phyloP scores from a whole-genome alignment of 2,888 invertebrate species.

The Dryobotodes eremita region DNA sequence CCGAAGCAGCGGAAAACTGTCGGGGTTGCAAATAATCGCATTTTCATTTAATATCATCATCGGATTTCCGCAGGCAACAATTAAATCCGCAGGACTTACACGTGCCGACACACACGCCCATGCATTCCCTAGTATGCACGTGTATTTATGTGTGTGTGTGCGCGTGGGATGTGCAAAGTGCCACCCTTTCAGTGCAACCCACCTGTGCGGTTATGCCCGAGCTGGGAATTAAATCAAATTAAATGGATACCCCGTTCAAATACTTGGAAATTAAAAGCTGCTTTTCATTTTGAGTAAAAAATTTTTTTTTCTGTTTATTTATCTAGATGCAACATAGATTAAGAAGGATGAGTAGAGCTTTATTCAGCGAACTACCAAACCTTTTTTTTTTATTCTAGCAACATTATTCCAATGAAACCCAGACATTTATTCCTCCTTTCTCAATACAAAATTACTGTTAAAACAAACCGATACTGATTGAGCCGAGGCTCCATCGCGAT shows the following conservation, averaged over 20 bases:
- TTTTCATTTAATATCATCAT: slow-evolving; percentile 52
- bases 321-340: not conserved
- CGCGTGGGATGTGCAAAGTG: slow-evolving; percentile 57
- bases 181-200: slow-evolving; percentile 60
- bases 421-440: slow-evolving; percentile 19
- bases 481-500: slow-evolving; percentile 53
- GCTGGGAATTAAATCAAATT: slow-evolving; percentile 46
- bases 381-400: not conserved
- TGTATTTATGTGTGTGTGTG: slow-evolving; percentile 23
- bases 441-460: slow-evolving; percentile 37
- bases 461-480: slow-evolving; percentile 60
- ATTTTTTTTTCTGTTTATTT: too few relatives aligned
- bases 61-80: slow-evolving; percentile 63
- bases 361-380: not conserved
- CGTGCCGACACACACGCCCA: slow-evolving; percentile 66
- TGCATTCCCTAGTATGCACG: slow-evolving; percentile 26
- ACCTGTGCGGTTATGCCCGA: slow-evolving; percentile 36
- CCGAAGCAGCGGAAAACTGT: slow-evolving; percentile 11
- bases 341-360: too few relatives aligned
- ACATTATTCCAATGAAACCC: slow-evolving; percentile 7
- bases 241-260: slow-evolving; percentile 3
- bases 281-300: not conserved
- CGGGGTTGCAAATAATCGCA: slow-evolving; percentile 48
- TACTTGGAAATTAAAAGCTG: not conserved
- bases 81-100: slow-evolving; percentile 71